These are phyloP conservation scores for Euglossa dilemma DNA, from an alignment of 1,140 invertebrate species.

Conservation along the genomic window DNA sequence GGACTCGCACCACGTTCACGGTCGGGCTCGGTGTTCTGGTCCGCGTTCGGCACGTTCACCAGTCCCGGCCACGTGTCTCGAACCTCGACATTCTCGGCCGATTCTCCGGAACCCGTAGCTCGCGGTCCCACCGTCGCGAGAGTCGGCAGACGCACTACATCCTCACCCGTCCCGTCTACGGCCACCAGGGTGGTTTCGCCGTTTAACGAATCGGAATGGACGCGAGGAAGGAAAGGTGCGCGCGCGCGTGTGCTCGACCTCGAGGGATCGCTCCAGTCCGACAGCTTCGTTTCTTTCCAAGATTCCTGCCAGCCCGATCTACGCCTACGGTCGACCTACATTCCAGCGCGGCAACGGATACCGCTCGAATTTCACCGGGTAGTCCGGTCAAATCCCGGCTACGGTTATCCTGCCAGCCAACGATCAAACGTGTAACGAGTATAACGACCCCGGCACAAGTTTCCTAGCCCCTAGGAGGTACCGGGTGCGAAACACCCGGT, in stretches of 20 bases:
- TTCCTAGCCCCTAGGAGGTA: neutral
- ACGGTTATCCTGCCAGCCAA: neutral
- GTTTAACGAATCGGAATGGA: neutral
- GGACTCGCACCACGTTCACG: neutral
- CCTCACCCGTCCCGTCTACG: conserved; percentile 12
- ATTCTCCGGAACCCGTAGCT: conserved; percentile 5
- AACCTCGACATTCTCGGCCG: conserved; percentile 11
- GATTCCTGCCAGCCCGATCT: no score
- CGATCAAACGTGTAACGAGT: neutral
- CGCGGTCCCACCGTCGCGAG: conserved; percentile 24
- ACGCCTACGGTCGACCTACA: no score
- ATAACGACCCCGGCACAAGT: no score
- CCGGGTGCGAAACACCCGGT: no score
- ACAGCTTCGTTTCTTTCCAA: neutral
- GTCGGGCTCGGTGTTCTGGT: neutral
- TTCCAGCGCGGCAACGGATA: no score
- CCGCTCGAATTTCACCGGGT: no score
- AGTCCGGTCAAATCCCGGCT: no score
- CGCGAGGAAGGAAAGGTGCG: neutral
- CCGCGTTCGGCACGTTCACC: neutral
- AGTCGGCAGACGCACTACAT: conserved; percentile 26
- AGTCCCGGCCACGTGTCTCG: conserved; percentile 28
- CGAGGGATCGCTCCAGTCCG: neutral
- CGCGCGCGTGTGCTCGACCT: neutral
- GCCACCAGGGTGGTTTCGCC: conserved; percentile 11